Conservation (phyloP, 2,888 invertebrate genomes). For the Diploptera punctata region DNA sequence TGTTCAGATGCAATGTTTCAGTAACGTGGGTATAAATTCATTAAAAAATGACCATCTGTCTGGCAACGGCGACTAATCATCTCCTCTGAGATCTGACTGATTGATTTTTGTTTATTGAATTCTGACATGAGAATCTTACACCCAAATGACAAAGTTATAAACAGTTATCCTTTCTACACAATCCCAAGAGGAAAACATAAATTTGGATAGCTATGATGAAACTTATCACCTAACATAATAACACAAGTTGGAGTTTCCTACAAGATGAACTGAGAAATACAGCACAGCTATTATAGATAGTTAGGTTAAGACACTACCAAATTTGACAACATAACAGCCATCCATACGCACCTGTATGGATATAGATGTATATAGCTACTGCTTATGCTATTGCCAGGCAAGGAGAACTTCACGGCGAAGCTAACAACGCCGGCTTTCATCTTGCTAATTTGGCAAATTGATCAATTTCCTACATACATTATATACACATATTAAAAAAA, state of each 20-base stretch:
- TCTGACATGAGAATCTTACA: background rate
- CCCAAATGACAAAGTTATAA: background rate
- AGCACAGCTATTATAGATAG: background rate
- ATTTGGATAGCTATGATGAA: slow-evolving; percentile 8
- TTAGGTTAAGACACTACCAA: background rate
- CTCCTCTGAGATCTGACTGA: background rate
- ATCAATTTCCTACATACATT: slow-evolving; percentile 3
- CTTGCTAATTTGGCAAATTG: background rate
- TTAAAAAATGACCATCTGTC: slow-evolving; percentile 12
- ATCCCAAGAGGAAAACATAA: background rate
- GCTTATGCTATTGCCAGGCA: background rate
- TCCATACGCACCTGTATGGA: slow-evolving; percentile 11
- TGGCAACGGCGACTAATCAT: slow-evolving; percentile 15
- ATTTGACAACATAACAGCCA: slow-evolving; percentile 12
- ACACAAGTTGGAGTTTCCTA: slow-evolving; percentile 14
- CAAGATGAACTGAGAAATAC: slow-evolving; percentile 3
- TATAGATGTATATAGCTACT: background rate
- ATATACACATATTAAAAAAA: background rate
- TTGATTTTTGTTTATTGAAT: too few relatives aligned
- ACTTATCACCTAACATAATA: slow-evolving; percentile 12
- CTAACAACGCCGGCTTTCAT: slow-evolving; percentile 13
- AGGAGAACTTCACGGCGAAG: background rate
- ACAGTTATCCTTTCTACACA: too few relatives aligned
- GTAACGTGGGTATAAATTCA: too few relatives aligned
- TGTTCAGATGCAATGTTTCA: too few relatives aligned